Evolutionary conservation across 2,888 invertebrate species (phyloP), one percentile per base, ranked within the genome.

Genomic region (Andrena praecox): DNA sequence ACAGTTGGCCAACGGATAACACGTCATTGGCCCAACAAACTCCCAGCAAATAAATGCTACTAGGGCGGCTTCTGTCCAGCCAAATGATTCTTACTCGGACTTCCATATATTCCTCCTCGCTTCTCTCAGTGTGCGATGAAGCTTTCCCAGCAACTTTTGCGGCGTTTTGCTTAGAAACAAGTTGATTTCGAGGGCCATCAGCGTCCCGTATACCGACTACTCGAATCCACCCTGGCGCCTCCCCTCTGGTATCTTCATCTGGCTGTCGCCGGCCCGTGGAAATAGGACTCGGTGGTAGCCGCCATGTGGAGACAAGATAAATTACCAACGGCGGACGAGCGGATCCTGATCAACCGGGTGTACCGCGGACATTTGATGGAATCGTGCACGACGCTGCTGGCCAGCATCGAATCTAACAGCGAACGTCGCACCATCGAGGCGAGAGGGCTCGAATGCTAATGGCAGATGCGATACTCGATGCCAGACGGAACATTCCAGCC

Each of bases 401-500:
- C 73, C 56, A 68, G 82, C 74, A 79, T 84, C 84, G 82, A 80
- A 82, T 84, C 84, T 84, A 84, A 79, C 77, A 80, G 84, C 59
- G 74, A 69, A 59, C 74, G 77, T 84, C 82, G 84, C 83, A 81
- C 81, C 83, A 83, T 82, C 84, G 79, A 72, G 77, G 82, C 82
- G 82, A 77, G 84, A 78, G 82, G 75, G 87, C 66, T 80, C 82
- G 86, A 90, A 91, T 91, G 91, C 92, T 91, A 92, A 92, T 91
- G 90, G 89, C 89, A 91, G 91, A 91, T 91, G 89, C 90, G 91
- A 91, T 91, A 87, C 89, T 89, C 91, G 90, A 91, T 91, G 90
- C 88, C 90, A 90, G 90, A 90, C 91, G 89, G 86, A 91, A 90
- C 91, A 91, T 92, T 92, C 91, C 91, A 87, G 82, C 87, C 85